These are phyloP conservation scores for Alloplasta piceator DNA, from an alignment of 2,888 invertebrate genomes.

Conservation along the genomic window DNA sequence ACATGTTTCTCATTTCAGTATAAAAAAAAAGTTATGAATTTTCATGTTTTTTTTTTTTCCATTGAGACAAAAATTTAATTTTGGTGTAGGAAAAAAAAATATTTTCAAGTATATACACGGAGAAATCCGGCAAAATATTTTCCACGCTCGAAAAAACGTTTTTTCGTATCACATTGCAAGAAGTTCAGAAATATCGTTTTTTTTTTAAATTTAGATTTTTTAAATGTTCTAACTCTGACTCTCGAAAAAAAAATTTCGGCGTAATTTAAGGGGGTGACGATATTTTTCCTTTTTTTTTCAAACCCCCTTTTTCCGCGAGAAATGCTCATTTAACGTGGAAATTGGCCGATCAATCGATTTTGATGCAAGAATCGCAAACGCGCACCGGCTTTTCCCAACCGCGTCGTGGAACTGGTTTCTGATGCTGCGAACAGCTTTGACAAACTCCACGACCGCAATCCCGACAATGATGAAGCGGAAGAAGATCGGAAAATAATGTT, in stretches of 20 bases:
- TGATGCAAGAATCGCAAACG: conserved; percentile 89
- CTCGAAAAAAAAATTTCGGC: conserved; percentile 1
- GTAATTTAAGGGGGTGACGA: neutral
- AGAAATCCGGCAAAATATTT: no score
- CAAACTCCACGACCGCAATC: conserved; percentile 92
- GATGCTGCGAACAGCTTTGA: conserved; percentile 88
- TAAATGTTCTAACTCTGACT: conserved; percentile 1
- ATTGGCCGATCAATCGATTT: conserved; percentile 71
- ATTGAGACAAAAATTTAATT: conserved; percentile 6
- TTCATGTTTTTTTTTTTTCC: neutral
- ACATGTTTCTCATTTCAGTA: no score
- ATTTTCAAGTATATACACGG: neutral
- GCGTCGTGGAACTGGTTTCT: conserved; percentile 88
- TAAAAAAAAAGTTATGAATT: neutral
- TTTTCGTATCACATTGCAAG: conserved; percentile 30
- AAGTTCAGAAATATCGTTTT: conserved; percentile 18
- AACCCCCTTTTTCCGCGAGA: no score
- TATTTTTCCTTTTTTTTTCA: no score
- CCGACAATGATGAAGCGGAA: conserved; percentile 85
- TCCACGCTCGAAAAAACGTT: neutral
- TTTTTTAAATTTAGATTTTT: neutral
- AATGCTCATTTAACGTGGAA: neutral
- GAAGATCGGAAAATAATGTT: conserved; percentile 83
- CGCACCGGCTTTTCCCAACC: conserved; percentile 90
- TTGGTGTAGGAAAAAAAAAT: conserved; percentile 23